phyloP scores from a whole-genome alignment of 2,888 invertebrate genomes.

The Macaria liturata region DNA sequence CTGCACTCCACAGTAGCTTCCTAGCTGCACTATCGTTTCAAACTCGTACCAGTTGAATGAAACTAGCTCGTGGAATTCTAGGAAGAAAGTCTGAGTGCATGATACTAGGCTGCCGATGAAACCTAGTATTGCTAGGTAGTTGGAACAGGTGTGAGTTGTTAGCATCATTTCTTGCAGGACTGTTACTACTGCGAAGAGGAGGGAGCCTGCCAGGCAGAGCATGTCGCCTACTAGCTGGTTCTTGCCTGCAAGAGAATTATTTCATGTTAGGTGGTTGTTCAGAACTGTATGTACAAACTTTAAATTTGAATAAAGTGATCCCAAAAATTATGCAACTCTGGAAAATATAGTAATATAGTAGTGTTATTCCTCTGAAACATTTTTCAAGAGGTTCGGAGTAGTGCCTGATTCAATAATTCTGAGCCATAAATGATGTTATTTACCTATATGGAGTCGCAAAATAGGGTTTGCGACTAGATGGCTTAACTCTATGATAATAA shows the following conservation, averaged over 20 bases:
- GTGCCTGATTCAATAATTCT: no score
- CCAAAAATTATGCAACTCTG: no score
- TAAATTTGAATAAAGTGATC: no score
- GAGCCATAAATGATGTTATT: no score
- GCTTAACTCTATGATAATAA: no score
- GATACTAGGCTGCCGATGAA: constrained; percentile 90
- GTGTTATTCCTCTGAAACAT: no score
- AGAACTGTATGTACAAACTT: no score
- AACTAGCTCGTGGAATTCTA: constrained; percentile 88
- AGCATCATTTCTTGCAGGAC: constrained; percentile 92
- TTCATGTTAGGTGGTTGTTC: no score
- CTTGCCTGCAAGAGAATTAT: constrained; percentile 81
- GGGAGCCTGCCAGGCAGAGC: constrained; percentile 90
- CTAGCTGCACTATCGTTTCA: constrained; percentile 83
- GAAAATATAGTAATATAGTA: no score
- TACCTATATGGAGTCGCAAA: no score
- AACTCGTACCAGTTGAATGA: constrained; percentile 88
- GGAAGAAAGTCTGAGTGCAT: constrained; percentile 90
- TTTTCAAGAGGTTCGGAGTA: no score
- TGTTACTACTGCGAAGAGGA: constrained; percentile 91
- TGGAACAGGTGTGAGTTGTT: constrained; percentile 89
- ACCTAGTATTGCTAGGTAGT: constrained; percentile 92
- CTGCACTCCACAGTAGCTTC: constrained; percentile 87
- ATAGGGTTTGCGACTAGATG: no score
- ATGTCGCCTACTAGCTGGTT: constrained; percentile 92